Percentiles rank a stretch among this genome's conserved stretches.
Evolutionary conservation across 1,140 invertebrate genomes (phyloP).

Genomic region (Drosophila sp.): DNA sequence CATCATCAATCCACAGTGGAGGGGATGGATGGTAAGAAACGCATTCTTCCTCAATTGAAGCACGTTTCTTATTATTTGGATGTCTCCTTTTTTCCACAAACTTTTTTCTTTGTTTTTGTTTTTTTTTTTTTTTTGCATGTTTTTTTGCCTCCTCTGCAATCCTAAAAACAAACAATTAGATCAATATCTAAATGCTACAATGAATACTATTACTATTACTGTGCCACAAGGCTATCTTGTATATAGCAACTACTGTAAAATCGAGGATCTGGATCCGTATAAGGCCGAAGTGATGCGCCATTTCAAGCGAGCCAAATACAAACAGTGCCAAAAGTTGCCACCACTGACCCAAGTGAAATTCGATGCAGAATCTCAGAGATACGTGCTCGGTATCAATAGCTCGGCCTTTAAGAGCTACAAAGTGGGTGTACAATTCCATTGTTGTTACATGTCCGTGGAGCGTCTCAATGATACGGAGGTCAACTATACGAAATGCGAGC

Average conservation of each 20-base stretch:
- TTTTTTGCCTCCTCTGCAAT: no score
- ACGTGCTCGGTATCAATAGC: conserved; percentile 67
- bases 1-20: conserved; percentile 67
- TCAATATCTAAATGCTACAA: conserved; percentile 7
- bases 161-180: no score
- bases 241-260: conserved; percentile 87
- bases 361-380: conserved; percentile 56
- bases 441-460: conserved; percentile 85
- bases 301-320: conserved; percentile 85
- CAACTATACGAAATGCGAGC: conserved; percentile 72
- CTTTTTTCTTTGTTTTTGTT: neutral
- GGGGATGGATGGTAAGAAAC: conserved; percentile 71
- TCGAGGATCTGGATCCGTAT: conserved; percentile 88
- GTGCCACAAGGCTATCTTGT: conserved; percentile 85
- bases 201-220: conserved; percentile 23
- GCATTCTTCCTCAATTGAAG: neutral
- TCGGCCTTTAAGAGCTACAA: conserved; percentile 67
- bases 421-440: conserved; percentile 74
- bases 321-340: conserved; percentile 84
- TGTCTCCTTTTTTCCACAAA: neutral
- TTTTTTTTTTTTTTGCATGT: neutral
- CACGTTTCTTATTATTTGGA: neutral
- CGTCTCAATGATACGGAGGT: conserved; percentile 64
- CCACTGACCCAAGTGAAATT: conserved; percentile 83
- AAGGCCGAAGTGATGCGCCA: conserved; percentile 86